phyloP scores from a whole-genome alignment of 2,888 invertebrate genomes.

The Trichopria drosophilae region DNA sequence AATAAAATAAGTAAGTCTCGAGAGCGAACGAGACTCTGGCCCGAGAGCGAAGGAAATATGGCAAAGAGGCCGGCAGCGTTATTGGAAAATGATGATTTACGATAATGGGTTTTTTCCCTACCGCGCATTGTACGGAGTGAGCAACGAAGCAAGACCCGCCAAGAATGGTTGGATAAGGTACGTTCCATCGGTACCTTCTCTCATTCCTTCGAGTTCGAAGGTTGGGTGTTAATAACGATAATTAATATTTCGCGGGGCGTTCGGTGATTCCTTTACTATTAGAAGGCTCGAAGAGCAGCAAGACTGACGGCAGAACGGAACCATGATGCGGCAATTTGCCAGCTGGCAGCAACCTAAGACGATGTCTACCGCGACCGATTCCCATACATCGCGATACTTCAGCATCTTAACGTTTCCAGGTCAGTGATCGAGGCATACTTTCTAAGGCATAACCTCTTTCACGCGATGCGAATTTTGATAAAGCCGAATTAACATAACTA shows the following conservation, averaged over 20 bases:
- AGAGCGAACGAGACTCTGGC: neutral
- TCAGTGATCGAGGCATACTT: no score
- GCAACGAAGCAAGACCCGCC: no score
- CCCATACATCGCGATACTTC: conserved; percentile 16
- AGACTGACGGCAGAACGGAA: conserved; percentile 28
- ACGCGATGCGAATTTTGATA: no score
- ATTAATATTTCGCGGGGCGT: conserved; percentile 65
- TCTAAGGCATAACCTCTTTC: no score
- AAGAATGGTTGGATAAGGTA: no score
- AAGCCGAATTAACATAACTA: no score
- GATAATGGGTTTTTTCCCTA: conserved; percentile 60
- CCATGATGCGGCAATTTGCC: conserved; percentile 51
- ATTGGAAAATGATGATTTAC: conserved; percentile 67
- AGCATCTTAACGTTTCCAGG: conserved; percentile 6
- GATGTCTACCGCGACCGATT: conserved; percentile 35
- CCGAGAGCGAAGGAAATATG: conserved; percentile 30
- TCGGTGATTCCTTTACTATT: conserved; percentile 50
- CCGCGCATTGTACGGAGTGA: conserved; percentile 23
- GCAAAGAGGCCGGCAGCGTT: conserved; percentile 58
- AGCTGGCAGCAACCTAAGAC: conserved; percentile 50
- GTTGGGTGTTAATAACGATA: conserved; percentile 66
- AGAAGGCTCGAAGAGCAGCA: conserved; percentile 33
- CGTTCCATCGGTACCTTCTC: conserved; percentile 32
- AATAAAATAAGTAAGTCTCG: no score
- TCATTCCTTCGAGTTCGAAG: conserved; percentile 55